A percentile compares a stretch with the other conserved stretches of the same genome.
Conservation (phyloP, 2,797 vertebrate species). For the Spatula clypeata region DNA sequence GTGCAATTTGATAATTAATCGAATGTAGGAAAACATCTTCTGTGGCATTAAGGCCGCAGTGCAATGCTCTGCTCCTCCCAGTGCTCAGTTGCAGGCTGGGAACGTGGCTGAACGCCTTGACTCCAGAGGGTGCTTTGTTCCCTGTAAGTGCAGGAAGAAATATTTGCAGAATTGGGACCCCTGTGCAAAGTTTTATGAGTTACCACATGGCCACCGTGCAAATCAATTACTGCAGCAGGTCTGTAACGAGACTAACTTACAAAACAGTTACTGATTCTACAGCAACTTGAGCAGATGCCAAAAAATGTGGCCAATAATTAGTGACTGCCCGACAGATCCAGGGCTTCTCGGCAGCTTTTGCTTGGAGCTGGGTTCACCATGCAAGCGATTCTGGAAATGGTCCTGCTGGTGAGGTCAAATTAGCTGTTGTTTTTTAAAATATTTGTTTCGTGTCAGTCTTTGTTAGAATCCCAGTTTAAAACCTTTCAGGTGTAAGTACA, state of each 20-base stretch:
- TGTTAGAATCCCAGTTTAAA: constrained; percentile 41
- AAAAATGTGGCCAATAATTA: constrained; percentile 53
- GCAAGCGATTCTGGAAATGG: not conserved
- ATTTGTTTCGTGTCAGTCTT: constrained; percentile 23
- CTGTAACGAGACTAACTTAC: constrained; percentile 61
- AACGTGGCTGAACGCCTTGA: accelerated
- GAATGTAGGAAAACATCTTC: not conserved
- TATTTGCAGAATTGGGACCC: not conserved
- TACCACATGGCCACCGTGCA: constrained; percentile 56
- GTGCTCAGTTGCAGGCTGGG: not conserved
- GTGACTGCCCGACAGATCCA: not conserved
- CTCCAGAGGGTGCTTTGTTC: constrained; percentile 40
- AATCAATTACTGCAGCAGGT: constrained; percentile 56
- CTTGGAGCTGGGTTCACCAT: accelerated
- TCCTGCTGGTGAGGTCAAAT: accelerated
- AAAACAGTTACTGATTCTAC: constrained; percentile 62
- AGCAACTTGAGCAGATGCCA: constrained; percentile 60
- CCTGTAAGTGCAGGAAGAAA: not conserved
- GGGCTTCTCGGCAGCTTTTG: not conserved
- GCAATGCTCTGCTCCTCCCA: not conserved
- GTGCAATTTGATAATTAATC: not conserved
- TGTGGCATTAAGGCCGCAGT: not conserved
- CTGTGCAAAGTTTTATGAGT: constrained; percentile 58
- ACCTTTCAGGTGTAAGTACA: constrained; percentile 71
- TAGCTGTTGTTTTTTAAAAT: not conserved